phyloP scores from a whole-genome alignment of 2,113 vertebrate species.

The Crotalus viridis region DNA sequence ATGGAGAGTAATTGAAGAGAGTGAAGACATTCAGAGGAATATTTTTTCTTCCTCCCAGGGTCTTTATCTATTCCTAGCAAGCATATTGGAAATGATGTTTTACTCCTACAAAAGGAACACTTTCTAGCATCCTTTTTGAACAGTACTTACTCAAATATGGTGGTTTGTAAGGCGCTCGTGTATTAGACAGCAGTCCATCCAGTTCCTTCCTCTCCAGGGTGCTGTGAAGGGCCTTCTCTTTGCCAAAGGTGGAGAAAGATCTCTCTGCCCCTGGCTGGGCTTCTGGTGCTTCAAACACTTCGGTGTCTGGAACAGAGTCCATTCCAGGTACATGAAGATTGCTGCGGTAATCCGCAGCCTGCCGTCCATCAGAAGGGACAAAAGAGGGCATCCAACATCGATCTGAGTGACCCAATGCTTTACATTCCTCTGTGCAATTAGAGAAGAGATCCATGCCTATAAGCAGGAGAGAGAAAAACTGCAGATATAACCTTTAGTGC shows the following conservation, averaged over 20 bases:
- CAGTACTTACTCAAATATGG: constrained; percentile 94
- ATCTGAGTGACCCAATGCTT: constrained; percentile 97
- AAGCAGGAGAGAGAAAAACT: constrained; percentile 59
- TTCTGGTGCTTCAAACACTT: constrained; percentile 92
- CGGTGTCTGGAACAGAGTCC: constrained; percentile 97
- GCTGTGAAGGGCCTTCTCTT: constrained; percentile 92
- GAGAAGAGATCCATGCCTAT: constrained; percentile 95
- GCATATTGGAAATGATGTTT: constrained; percentile 25
- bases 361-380: constrained; percentile 89
- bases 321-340: constrained; percentile 98
- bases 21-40: constrained; percentile 25
- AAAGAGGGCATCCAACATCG: constrained; percentile 99
- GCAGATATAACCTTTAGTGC: constrained; percentile 46
- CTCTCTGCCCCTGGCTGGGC: constrained; percentile 81
- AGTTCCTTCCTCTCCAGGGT: constrained; percentile 92
- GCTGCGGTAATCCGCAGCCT: constrained; percentile 97
- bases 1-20: neutral
- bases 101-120: constrained; percentile 48
- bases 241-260: constrained; percentile 97
- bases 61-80: constrained; percentile 31
- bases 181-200: constrained; percentile 90
- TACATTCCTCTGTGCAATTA: constrained; percentile 99
- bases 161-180: constrained; percentile 92
- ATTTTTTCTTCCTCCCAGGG: neutral
- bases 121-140: constrained; percentile 33